Base-by-base conservation (phyloP, 2,888 invertebrate genomes). In the Neria commutata region DNA sequence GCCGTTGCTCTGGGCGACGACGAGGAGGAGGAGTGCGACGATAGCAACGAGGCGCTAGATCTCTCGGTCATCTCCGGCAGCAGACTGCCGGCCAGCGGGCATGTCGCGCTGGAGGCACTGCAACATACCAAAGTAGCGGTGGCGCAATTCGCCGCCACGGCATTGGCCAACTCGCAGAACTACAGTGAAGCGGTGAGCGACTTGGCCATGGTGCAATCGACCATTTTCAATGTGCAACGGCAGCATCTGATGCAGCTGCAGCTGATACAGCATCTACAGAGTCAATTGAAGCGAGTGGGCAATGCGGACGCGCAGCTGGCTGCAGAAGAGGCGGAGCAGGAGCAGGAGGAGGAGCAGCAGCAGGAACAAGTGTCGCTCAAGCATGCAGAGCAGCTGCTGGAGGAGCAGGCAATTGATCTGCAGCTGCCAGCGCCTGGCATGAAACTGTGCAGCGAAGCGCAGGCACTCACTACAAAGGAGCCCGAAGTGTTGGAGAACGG, bases 171-270 rank as follows among this genome's bases (percentile, higher is more conserved):
- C 74, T 89, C 89, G 72, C 86, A 88, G 23, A 89, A 90, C 76
- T 91, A 89, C 78, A 91, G 91, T 81, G 88, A 89, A 17, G 89
- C 91, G 17, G 83, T 91, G 67, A 92, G 91, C 77, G 94, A 95
- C 78, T 84, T 95, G 67, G 93, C 94, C 52, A 88, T 94, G 60
- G 84, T 96, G 70, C 95, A 95, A 80, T 91, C 91, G 63, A 94
- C 95, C n/a, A 85, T 97, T 66, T 95, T 92, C 81, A 94, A 93
- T 54, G 85, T 97, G 67, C 96, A 97, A 82, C 94, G 96, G 78
- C 97, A 97, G 83, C 96, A 97, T 86, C 89, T 96, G 74, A 89
- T 96, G 81, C 96, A 97, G 83, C 84, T 97, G 71, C 96, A 95
- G 84, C 85, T 97, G 75, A 95, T 98, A 77, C 93, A 94, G 75